These are phyloP conservation scores for Peromyscus attwateri DNA, from an alignment of 2,797 vertebrate species.

Conservation along the genomic window DNA sequence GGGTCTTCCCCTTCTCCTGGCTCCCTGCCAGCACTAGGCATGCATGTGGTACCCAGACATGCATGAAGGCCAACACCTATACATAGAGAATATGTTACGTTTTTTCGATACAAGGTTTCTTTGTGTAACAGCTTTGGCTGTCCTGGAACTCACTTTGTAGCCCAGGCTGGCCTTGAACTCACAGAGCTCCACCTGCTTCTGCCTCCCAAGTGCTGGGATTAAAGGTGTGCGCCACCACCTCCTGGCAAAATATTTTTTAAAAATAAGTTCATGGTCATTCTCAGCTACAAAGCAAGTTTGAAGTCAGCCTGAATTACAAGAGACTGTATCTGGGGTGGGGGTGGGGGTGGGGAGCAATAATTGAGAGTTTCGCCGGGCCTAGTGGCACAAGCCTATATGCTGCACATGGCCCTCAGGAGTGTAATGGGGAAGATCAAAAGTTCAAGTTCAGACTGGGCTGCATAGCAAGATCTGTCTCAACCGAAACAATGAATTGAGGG, in stretches of 20 bases:
- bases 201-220: neutral
- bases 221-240: neutral
- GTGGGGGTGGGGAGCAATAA: neutral
- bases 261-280: neutral
- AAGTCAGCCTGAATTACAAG: neutral
- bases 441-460: neutral
- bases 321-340: neutral
- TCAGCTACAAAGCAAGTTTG: neutral
- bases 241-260: neutral
- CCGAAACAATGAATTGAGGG: neutral
- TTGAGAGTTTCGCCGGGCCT: neutral
- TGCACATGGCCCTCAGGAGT: too few species aligned
- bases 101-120: neutral
- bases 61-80: neutral
- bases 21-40: neutral
- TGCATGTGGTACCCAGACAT: neutral
- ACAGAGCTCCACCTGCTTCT: neutral
- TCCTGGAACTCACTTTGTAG: neutral
- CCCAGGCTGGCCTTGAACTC: neutral
- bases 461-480: neutral
- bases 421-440: neutral
- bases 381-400: neutral
- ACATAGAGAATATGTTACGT: neutral
- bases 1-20: neutral
- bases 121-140: neutral